Base-by-base conservation (phyloP, 2,888 invertebrate genomes). In the Diabrotica balteata region DNA sequence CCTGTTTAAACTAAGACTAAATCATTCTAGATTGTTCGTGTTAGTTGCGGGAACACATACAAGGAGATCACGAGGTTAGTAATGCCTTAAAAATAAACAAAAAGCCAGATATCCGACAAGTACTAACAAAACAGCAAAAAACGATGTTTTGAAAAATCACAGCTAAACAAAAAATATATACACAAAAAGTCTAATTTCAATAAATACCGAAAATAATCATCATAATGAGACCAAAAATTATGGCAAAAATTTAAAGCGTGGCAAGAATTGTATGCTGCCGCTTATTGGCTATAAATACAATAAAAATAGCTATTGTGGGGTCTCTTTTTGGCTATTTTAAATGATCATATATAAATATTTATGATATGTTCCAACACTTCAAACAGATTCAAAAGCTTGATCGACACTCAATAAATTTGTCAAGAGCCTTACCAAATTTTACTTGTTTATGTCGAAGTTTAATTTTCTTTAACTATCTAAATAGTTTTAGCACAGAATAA, bases 1-100 rank as follows among this genome's bases (percentile, higher is more conserved):
- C 5, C 1, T 32, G 32, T 32, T 32, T 5, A 32, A 32, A 32
- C 32, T 32, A 32, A 10, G 9, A 54, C 42, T n/a, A 55, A 55
- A 55, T 55, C 44, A 44, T 44, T 57, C 8, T 44, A 55, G n/a
- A 55, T n/a, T 58, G 45, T 22, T 59, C 22, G 59, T 53, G 61
- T 61, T 61, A 61, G 53, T 61, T 54, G 53, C 7, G 53, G 53
- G 61, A 61, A 61, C 61, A 61, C 61, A 53, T 61, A n/a, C 7
- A 53, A 32, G 44, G 61, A 61, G 61, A 61, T 61, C 61, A 61
- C 42, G 8, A 44, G n/a, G 61, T 61, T 61, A 61, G 61, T 61
- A 59, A 59, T 47, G 42, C 60, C 61, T 61, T 61, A 61, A 45
- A 61, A 61, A 32, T 53, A 61, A 61, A 8, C 46, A 61, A 61